These are phyloP conservation scores for Resseliella maxima DNA, from an alignment of 2,888 invertebrate species.

Conservation along the genomic window DNA sequence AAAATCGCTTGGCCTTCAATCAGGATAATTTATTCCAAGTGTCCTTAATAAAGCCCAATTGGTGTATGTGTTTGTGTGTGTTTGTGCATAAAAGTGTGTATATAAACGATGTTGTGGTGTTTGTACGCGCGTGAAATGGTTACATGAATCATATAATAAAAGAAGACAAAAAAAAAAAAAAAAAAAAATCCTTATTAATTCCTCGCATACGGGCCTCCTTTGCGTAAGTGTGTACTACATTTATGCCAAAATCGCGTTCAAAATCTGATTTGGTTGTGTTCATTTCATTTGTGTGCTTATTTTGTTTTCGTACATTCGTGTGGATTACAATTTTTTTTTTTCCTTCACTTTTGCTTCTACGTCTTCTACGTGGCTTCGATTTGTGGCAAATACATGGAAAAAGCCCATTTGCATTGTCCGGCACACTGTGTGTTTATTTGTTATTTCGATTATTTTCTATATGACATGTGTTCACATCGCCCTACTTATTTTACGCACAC, in stretches of 20 bases:
- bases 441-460: background rate
- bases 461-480: conserved; percentile 37
- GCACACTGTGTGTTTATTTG: conserved; percentile 12
- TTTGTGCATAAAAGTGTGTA: background rate
- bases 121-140: conserved; percentile 31
- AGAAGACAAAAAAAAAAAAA: background rate
- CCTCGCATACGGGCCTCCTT: background rate
- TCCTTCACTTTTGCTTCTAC: background rate
- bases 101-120: background rate
- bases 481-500: conserved; percentile 48
- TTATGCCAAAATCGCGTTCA: background rate
- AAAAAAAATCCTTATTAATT: conserved; percentile 11
- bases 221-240: conserved; percentile 12
- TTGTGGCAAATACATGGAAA: background rate
- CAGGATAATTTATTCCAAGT: conserved; percentile 48
- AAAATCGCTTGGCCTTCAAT: conserved; percentile 46
- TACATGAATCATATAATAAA: conserved; percentile 48
- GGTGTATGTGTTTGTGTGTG: background rate
- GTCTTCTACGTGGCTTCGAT: background rate
- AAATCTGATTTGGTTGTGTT: conserved; percentile 15
- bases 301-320: background rate
- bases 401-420: conserved; percentile 16
- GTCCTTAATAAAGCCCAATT: conserved; percentile 30
- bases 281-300: background rate
- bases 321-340: background rate